phyloP scores from a whole-genome alignment of 2,888 invertebrate species.

The Isoperla grammatica region DNA sequence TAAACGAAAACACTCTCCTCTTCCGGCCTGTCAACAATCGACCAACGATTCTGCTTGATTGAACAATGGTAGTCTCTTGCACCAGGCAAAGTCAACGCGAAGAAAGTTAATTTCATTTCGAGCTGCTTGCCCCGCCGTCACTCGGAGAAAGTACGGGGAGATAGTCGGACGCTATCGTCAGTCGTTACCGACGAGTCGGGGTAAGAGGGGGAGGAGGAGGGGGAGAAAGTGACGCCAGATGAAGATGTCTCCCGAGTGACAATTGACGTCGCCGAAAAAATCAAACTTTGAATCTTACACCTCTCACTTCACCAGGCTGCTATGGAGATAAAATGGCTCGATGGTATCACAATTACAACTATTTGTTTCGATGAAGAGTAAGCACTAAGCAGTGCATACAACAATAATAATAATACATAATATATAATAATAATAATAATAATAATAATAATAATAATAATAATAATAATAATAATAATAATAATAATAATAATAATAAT shows the following conservation, averaged over 20 bases:
- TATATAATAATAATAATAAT: too few relatives aligned
- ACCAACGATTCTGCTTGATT: slow-evolving; percentile 1
- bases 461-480: too few relatives aligned
- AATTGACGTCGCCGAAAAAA: neutral
- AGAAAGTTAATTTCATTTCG: slow-evolving; percentile 9
- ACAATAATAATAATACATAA: too few relatives aligned
- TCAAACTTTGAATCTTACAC: neutral
- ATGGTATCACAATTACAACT: too few relatives aligned
- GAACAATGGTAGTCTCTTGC: slow-evolving; percentile 8
- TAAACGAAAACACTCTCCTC: neutral
- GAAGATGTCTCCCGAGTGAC: slow-evolving; percentile 12
- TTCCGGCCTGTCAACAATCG: slow-evolving; percentile 12
- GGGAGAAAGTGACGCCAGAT: slow-evolving; percentile 8
- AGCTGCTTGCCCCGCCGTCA: neutral
- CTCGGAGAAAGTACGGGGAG: slow-evolving; percentile 8
- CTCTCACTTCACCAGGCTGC: neutral
- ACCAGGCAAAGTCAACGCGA: neutral
- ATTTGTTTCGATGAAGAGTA: too few relatives aligned
- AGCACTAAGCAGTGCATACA: too few relatives aligned
- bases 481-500: too few relatives aligned
- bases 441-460: too few relatives aligned
- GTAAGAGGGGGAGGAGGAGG: neutral
- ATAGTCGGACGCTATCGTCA: neutral
- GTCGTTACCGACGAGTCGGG: neutral
- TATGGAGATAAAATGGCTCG: too few relatives aligned